These are phyloP conservation scores for Trachops cirrhosus DNA, from an alignment of 2,797 vertebrate genomes.

Conservation along the genomic window DNA sequence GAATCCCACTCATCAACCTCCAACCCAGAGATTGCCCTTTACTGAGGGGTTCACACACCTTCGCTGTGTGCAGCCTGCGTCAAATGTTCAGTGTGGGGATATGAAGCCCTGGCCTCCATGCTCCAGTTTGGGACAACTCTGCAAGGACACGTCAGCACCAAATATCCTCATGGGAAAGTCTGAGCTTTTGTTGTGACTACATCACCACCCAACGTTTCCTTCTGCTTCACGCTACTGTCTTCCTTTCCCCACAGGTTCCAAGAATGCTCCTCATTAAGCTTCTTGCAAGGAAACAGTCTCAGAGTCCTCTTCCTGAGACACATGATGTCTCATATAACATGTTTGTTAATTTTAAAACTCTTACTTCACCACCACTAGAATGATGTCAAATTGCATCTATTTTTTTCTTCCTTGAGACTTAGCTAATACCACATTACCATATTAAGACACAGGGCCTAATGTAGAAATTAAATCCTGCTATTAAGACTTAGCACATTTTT, in stretches of 20 bases:
- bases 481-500: slow-evolving; percentile 13
- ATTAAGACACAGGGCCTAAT: not conserved
- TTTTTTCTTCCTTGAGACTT: not conserved
- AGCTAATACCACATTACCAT: not conserved
- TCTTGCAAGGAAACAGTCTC: slow-evolving; percentile 7
- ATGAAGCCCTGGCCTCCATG: not conserved
- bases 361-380: slow-evolving; percentile 15
- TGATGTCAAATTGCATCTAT: not conserved
- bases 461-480: slow-evolving; percentile 18
- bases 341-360: slow-evolving; percentile 52
- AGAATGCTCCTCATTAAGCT: not conserved
- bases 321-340: not conserved
- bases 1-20: not conserved
- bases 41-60: not conserved
- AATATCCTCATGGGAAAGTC: not conserved
- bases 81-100: not conserved
- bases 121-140: not conserved
- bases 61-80: not conserved
- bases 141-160: not conserved
- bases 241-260: not conserved
- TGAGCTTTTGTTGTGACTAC: not conserved
- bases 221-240: not conserved
- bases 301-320: slow-evolving; percentile 23
- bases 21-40: not conserved
- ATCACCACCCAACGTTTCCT: not conserved